phyloP scores from a whole-genome alignment of 2,113 vertebrate species.

The Cepphus grylle region DNA sequence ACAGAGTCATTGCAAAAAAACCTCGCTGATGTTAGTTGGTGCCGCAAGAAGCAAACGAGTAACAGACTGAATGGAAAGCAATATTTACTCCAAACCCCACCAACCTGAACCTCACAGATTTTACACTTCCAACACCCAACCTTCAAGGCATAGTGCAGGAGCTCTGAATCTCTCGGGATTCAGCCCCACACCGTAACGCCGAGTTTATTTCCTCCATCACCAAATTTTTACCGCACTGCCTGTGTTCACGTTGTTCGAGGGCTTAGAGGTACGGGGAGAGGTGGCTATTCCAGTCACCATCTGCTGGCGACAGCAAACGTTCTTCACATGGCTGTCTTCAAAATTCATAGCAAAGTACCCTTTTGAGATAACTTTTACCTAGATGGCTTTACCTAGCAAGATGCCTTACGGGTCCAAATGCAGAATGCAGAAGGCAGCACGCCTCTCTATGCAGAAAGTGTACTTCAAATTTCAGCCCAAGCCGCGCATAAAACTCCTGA shows the following conservation, averaged over 20 bases:
- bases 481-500: neutral
- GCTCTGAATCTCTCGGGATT: neutral
- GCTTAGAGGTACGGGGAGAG: neutral
- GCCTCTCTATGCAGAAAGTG: neutral
- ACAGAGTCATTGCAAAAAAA: neutral
- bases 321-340: neutral
- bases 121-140: neutral
- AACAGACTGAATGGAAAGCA: neutral
- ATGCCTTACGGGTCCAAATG: neutral
- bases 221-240: neutral
- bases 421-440: neutral
- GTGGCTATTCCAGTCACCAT: neutral
- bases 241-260: neutral
- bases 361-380: constrained; percentile 25
- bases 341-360: constrained; percentile 6
- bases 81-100: neutral
- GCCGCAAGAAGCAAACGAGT: neutral
- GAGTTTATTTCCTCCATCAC: neutral
- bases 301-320: constrained; percentile 7
- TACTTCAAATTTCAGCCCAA: neutral
- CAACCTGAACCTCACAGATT: neutral
- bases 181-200: neutral
- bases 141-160: neutral
- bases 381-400: neutral
- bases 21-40: neutral